phyloP scores from a whole-genome alignment of 2,888 invertebrate genomes.

The Caenorhabditis doughertyi region DNA sequence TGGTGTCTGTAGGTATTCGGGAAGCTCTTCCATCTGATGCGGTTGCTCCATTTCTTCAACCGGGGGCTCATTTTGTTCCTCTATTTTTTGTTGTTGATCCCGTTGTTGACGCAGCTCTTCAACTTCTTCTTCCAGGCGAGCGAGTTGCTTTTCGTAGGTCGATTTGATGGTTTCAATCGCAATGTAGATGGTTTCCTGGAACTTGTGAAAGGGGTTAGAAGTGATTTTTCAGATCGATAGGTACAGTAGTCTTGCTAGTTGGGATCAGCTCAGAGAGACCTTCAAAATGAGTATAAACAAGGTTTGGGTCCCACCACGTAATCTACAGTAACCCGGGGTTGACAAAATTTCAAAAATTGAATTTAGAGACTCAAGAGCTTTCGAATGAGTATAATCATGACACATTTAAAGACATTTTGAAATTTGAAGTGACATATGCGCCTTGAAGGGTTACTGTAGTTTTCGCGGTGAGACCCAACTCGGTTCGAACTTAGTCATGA shows the following conservation, averaged over 20 bases:
- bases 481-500: too few relatives aligned
- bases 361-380: too few relatives aligned
- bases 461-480: too few relatives aligned
- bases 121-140: conserved; percentile 39
- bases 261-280: too few relatives aligned
- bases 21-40: conserved; percentile 31
- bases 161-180: conserved; percentile 47
- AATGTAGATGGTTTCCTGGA: conserved; percentile 55
- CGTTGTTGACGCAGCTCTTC: conserved; percentile 9
- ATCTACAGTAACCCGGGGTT: too few relatives aligned
- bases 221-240: neutral
- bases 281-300: too few relatives aligned
- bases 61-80: neutral
- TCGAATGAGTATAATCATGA: too few relatives aligned
- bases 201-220: neutral
- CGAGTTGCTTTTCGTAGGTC: conserved; percentile 43
- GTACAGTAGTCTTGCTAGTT: too few relatives aligned
- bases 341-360: too few relatives aligned
- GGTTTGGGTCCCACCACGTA: too few relatives aligned
- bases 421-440: too few relatives aligned
- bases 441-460: neutral
- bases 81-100: neutral
- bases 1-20: conserved; percentile 41
- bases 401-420: too few relatives aligned
- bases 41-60: neutral